Base-by-base conservation (phyloP, 2,797 vertebrate species). In the Mormyrus hasselquistii region DNA sequence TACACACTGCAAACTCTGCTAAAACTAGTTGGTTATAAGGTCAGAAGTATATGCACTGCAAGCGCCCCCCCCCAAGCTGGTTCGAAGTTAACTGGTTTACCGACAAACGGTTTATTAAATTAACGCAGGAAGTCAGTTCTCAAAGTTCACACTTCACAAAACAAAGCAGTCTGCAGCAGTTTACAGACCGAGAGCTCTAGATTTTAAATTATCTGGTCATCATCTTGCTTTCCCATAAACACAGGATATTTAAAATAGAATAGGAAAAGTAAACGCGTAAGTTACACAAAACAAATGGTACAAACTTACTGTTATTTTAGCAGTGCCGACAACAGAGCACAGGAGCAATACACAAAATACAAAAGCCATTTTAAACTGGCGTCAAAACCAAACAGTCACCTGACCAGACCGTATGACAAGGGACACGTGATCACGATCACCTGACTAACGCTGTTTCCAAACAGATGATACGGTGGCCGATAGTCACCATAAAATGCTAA, bases 341-440 rank as follows among this genome's bases (percentile, higher is more conserved):
- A 86, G 8, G 2, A 87, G 2, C 34, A 87, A 8, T 1, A 41
- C 86, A 4, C 9, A 25, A 69, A 53, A 16, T 57, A 41, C 9
- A 55, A 73, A 86, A 89, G 88, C 88, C 88, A 89, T 89, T 65
- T 89, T 34, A 86, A 73, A 49, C 83, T 53, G 16, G 59, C 86
- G 59, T 65, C 19, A 7, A 38, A 1, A 14, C 49, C 59, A 47
- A 12, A 41, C 55, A 41, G 83, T 89, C 88, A 89, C 82, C 83
- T 86, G 88, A 89, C 59, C 73, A 4, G 22, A 47, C 34, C 49
- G 16, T 2, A 69, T 76, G 87, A 76, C 47, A 44, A 1, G 44
- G 14, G 47, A n/a, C 84, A 55, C 47, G 25, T 86, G 50, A 52
- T 29, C 10, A 53, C n/a, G 83, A 41, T 53, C 83, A 85, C 25